Evolutionary conservation across 2,797 vertebrate species (phyloP).

Genomic region (Sternotherus odoratus): DNA sequence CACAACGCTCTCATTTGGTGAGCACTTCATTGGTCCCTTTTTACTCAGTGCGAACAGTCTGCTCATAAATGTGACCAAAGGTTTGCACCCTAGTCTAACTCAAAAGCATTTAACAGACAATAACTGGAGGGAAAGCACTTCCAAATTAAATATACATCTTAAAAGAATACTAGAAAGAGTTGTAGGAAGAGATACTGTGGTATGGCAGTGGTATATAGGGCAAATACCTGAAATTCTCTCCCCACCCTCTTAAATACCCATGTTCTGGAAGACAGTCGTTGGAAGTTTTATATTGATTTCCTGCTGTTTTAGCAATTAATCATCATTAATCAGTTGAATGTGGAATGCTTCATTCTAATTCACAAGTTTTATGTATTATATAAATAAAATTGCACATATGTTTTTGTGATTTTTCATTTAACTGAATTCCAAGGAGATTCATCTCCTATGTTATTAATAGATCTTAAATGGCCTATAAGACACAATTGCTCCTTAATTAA

Average conservation of each 20-base stretch:
- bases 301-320: conserved; percentile 68
- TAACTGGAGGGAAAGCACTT: background rate
- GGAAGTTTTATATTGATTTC: conserved; percentile 66
- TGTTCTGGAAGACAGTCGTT: background rate
- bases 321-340: conserved; percentile 68
- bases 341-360: conserved; percentile 66
- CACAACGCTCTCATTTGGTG: background rate
- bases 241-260: background rate
- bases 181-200: background rate
- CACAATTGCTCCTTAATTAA: conserved; percentile 82
- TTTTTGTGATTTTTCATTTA: conserved; percentile 80
- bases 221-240: background rate
- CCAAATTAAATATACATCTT: background rate
- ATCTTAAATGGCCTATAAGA: conserved; percentile 81
- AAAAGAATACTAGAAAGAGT: background rate
- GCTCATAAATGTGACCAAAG: background rate
- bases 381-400: conserved; percentile 77
- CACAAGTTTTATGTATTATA: conserved; percentile 73
- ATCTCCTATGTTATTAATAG: conserved; percentile 80
- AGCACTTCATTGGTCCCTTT: background rate
- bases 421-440: conserved; percentile 81
- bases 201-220: background rate
- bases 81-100: rapidly evolving
- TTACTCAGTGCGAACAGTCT: rapidly evolving
- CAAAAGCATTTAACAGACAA: background rate